Conservation (phyloP, 1,140 invertebrate species). For the Dolichoris vasculosae region DNA sequence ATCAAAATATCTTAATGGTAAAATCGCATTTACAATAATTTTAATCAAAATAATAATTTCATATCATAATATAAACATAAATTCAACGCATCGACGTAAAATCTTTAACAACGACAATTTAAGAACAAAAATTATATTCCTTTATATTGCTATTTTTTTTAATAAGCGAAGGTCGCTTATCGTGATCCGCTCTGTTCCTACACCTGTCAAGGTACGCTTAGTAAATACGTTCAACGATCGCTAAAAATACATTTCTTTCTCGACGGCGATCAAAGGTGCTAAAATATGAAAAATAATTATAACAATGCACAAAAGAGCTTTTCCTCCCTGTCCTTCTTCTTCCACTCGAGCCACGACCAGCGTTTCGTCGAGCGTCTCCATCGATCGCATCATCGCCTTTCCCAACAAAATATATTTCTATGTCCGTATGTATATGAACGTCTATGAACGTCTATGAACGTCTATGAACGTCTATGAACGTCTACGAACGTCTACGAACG, state of each 20-base stretch:
- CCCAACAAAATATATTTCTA: background rate
- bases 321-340: background rate
- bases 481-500: too few relatives aligned
- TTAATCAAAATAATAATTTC: slow-evolving; percentile 27
- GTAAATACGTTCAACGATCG: slow-evolving; percentile 15
- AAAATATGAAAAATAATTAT: slow-evolving; percentile 41
- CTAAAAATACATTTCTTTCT: slow-evolving; percentile 9
- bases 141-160: slow-evolving; percentile 28
- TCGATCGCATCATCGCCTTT: background rate
- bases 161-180: slow-evolving; percentile 20
- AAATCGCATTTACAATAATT: slow-evolving; percentile 25
- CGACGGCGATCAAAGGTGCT: background rate
- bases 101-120: slow-evolving; percentile 38
- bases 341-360: slow-evolving; percentile 47
- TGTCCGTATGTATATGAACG: background rate
- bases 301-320: slow-evolving; percentile 4
- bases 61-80: slow-evolving; percentile 33
- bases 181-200: background rate
- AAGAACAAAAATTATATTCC: slow-evolving; percentile 1
- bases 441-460: too few relatives aligned
- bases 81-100: slow-evolving; percentile 15
- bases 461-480: too few relatives aligned
- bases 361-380: slow-evolving; percentile 36
- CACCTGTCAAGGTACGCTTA: background rate
- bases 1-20: slow-evolving; percentile 31